phyloP scores from a whole-genome alignment of 2,888 invertebrate species.

The Therioaphis trifolii region DNA sequence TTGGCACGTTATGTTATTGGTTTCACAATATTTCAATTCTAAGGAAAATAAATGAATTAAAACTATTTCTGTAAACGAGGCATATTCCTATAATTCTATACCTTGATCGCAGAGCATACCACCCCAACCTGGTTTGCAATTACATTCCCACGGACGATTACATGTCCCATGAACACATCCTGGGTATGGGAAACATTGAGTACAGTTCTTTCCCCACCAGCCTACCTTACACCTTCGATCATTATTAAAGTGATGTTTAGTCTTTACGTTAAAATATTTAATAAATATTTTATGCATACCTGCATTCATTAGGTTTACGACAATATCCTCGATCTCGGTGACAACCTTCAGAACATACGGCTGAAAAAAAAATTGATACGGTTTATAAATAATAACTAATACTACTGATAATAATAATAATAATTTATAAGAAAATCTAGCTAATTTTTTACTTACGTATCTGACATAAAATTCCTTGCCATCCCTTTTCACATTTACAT shows the following conservation, averaged over 20 bases:
- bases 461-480: conserved; percentile 88
- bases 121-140: conserved; percentile 88
- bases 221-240: conserved; percentile 83
- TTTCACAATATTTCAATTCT: conserved; percentile 86
- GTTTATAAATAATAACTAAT: conserved; percentile 66
- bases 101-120: conserved; percentile 93
- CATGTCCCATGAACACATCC: conserved; percentile 90
- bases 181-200: conserved; percentile 81
- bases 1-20: conserved; percentile 79
- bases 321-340: conserved; percentile 87
- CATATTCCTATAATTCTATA: conserved; percentile 67
- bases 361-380: conserved; percentile 70
- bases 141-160: conserved; percentile 88
- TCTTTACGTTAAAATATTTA: conserved; percentile 12
- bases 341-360: conserved; percentile 85
- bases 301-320: conserved; percentile 79
- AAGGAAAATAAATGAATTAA: conserved; percentile 40
- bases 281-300: conserved; percentile 70
- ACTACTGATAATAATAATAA: too few species aligned
- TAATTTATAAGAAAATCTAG: neutral
- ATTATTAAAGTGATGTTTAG: conserved; percentile 5
- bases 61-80: neutral
- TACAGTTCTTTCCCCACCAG: conserved; percentile 83
- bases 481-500: conserved; percentile 91
- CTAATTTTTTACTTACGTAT: conserved; percentile 75